Base-by-base conservation (phyloP, 2,888 invertebrate species). In the Zygaena filipendulae region DNA sequence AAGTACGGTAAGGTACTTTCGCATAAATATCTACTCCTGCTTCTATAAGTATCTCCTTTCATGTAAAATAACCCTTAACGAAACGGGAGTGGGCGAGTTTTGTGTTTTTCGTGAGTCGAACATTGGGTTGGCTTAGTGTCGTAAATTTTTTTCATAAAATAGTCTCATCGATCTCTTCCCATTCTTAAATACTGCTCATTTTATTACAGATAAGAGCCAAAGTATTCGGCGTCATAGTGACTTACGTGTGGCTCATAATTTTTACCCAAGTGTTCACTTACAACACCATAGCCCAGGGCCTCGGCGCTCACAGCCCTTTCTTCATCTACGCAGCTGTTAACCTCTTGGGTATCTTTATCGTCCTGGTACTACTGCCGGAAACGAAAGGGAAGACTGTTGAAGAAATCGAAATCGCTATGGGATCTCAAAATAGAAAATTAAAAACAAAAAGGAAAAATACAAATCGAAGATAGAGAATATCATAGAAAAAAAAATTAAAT, bases 401-500 rank as follows among this genome's bases (percentile, higher is more conserved):
- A 21, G 49, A 59, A 30, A 66, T 69, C 8, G 16, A 16, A 16
- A 16, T 6, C 4, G 7, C 7, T 16, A 16, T 16, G 16, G 16
- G 16, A 80, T 75, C 11, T 81, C 77, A 72, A 53, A 74, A 7
- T 75, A 81, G 3, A 72, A 79, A 6, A 68, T 69, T 40, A 54
- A 70, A 21, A 59, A 62, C 9, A 42, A 62, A 18, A 49, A 81
- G 32, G 53, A 66, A 33, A 62, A 69, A 1, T 44, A 49, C 9
- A 25, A 36, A 5, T 60, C 69, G 2, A 68, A 72, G 1, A 49
- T 59, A n/a, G n/a, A n/a, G n/a, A n/a, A n/a, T n/a, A n/a, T n/a
- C n/a, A n/a, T n/a, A n/a, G n/a, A n/a, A n/a, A n/a, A n/a, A n/a
- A n/a, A n/a, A n/a, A n/a, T n/a, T n/a, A n/a, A n/a, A n/a, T n/a